A percentile compares a stretch with the other conserved stretches of the same genome.
These are phyloP conservation scores for Pseudeuparius sepicola DNA, from an alignment of 2,888 invertebrate genomes.

Conservation along the genomic window DNA sequence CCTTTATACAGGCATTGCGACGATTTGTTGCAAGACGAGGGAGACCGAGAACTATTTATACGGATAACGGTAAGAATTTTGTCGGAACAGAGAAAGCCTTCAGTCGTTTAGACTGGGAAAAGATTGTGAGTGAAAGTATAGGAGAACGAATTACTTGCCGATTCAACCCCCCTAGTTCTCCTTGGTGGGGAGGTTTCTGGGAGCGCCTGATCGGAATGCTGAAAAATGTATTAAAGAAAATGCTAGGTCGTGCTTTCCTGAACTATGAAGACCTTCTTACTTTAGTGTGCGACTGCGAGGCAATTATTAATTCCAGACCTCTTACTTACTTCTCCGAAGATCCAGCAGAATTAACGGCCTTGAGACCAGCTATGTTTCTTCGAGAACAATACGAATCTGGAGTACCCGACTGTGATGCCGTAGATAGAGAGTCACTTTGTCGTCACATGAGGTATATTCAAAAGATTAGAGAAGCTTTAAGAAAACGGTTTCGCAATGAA, in stretches of 20 bases:
- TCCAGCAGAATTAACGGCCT: too few relatives aligned
- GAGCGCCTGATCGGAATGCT: slow-evolving; percentile 34
- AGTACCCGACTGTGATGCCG: too few relatives aligned
- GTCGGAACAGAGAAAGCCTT: slow-evolving; percentile 9
- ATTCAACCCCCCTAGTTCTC: slow-evolving; percentile 33
- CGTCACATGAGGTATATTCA: too few relatives aligned
- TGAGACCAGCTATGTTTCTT: too few relatives aligned
- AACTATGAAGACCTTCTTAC: slow-evolving; percentile 25
- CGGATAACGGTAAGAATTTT: slow-evolving; percentile 6
- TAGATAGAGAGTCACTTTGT: slow-evolving; percentile 14
- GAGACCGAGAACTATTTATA: slow-evolving; percentile 4
- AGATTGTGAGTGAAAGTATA: slow-evolving; percentile 18
- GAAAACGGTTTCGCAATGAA: too few relatives aligned
- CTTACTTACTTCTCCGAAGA: too few relatives aligned
- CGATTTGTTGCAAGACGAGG: slow-evolving; percentile 15
- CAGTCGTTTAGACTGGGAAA: slow-evolving; percentile 4
- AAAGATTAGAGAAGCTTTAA: too few relatives aligned
- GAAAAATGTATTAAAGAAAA: slow-evolving; percentile 32
- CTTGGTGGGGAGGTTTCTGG: too few relatives aligned
- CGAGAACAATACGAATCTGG: too few relatives aligned
- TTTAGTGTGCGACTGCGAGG: slow-evolving; percentile 29
- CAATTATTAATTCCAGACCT: slow-evolving; percentile 31
- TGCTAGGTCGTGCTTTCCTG: too few relatives aligned
- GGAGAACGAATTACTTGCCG: slow-evolving; percentile 24
- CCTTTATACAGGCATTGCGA: slow-evolving; percentile 21